A percentile compares a stretch with the other conserved stretches of the same genome.
These are phyloP conservation scores for Coenonympha glycerion DNA, from an alignment of 2,888 invertebrate species.

Conservation along the genomic window DNA sequence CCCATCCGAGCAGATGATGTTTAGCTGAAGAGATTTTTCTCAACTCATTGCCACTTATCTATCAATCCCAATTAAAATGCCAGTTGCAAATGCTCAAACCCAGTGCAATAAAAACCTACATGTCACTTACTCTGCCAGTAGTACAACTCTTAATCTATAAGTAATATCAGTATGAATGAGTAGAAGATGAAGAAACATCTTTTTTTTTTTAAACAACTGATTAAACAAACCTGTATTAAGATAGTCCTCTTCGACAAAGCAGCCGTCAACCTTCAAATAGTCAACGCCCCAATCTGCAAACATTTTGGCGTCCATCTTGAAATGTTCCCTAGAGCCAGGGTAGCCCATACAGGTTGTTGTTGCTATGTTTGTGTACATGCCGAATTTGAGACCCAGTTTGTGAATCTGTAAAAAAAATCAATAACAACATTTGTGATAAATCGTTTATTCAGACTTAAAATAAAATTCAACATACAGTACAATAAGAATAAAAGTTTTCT, in stretches of 20 bases:
- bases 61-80: too few relatives aligned
- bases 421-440: background rate
- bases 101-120: too few relatives aligned
- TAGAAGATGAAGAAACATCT: background rate
- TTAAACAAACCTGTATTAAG: slow-evolving; percentile 57
- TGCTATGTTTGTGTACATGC: slow-evolving; percentile 89
- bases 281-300: slow-evolving; percentile 88
- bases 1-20: too few relatives aligned
- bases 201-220: too few relatives aligned
- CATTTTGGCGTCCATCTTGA: slow-evolving; percentile 80
- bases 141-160: too few relatives aligned
- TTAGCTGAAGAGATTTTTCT: too few relatives aligned
- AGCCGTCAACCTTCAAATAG: slow-evolving; percentile 89
- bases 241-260: slow-evolving; percentile 76
- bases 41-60: too few relatives aligned
- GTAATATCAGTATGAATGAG: background rate
- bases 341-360: slow-evolving; percentile 83
- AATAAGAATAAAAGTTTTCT: background rate
- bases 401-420: slow-evolving; percentile 77
- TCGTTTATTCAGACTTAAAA: too few relatives aligned
- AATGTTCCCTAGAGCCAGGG: slow-evolving; percentile 80
- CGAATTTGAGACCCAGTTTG: slow-evolving; percentile 82
- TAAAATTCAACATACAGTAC: too few relatives aligned
- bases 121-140: too few relatives aligned
- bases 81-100: too few relatives aligned